A percentile compares a stretch with the other conserved stretches of the same genome.
These are phyloP conservation scores for Phallusia fumigata DNA, from an alignment of 23 tunicate species.

Conservation along the genomic window DNA sequence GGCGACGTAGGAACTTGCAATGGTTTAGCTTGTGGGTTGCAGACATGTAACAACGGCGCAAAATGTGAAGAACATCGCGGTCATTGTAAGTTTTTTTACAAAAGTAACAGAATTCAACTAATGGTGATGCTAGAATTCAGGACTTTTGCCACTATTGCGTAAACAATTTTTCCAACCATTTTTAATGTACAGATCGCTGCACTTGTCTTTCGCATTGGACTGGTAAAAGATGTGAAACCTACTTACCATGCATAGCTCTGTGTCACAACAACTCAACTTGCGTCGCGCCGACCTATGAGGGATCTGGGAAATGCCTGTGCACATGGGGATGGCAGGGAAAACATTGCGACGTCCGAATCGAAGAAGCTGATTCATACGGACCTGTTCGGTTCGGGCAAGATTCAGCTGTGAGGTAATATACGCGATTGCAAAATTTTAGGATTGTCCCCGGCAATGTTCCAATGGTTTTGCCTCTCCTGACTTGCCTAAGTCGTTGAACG, in stretches of 20 bases:
- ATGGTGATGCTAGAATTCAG: no score
- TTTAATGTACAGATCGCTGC: not conserved
- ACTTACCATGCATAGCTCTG: not conserved
- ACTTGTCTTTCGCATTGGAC: constrained; percentile 2
- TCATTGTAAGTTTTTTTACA: constrained; percentile 9
- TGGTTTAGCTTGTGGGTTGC: not conserved
- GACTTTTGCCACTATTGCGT: no score
- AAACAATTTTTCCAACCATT: not conserved
- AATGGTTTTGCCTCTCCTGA: no score
- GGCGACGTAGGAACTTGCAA: not conserved
- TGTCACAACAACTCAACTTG: not conserved
- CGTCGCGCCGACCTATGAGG: not conserved
- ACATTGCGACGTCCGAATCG: not conserved
- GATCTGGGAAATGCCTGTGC: constrained; percentile 13
- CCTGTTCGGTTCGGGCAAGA: constrained; percentile 6
- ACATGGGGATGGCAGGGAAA: constrained; percentile 17
- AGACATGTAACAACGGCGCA: constrained; percentile 12
- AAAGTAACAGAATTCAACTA: no score
- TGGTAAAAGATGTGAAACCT: not conserved
- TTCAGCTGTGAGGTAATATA: constrained; percentile 9
- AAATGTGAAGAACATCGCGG: not conserved
- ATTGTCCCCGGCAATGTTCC: no score
- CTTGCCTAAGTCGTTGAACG: no score
- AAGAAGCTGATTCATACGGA: not conserved
- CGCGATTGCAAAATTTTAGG: not conserved